These are phyloP conservation scores for Chionomys nivalis DNA, from an alignment of 2,113 vertebrate genomes.

Conservation along the genomic window DNA sequence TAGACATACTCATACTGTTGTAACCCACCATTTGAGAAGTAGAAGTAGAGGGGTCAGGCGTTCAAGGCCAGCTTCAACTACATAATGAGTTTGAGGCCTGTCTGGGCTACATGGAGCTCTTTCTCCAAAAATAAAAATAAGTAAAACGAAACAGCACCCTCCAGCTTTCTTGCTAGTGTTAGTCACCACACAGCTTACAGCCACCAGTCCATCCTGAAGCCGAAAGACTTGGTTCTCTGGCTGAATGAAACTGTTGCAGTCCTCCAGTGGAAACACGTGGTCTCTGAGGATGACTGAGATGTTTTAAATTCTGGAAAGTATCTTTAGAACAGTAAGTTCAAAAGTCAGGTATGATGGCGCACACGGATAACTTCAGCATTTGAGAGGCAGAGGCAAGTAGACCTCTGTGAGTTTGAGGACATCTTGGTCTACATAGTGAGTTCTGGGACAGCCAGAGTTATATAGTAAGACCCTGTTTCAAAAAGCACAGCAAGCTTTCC, in stretches of 20 bases:
- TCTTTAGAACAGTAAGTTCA: background rate
- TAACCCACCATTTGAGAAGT: background rate
- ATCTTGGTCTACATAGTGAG: background rate
- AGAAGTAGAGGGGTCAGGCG: background rate
- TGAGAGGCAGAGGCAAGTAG: background rate
- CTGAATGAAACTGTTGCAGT: constrained; percentile 30
- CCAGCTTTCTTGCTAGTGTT: background rate
- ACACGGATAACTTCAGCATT: background rate
- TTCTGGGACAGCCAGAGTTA: too few species aligned
- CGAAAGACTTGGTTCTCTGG: background rate
- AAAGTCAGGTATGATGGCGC: background rate
- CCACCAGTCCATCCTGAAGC: background rate
- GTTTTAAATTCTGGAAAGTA: background rate
- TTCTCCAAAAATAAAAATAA: background rate
- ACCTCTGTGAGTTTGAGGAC: background rate
- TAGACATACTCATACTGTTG: background rate
- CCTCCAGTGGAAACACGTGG: background rate
- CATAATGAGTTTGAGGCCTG: background rate
- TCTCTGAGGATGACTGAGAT: background rate
- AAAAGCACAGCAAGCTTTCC: background rate
- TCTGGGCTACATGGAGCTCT: background rate
- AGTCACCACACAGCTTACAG: background rate
- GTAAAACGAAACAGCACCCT: background rate
- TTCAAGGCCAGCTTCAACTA: background rate
- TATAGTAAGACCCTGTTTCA: background rate